Evolutionary conservation across 2,797 vertebrate genomes (phyloP), one percentile per base, ranked within the genome.

Genomic region (Malacoraja senta): DNA sequence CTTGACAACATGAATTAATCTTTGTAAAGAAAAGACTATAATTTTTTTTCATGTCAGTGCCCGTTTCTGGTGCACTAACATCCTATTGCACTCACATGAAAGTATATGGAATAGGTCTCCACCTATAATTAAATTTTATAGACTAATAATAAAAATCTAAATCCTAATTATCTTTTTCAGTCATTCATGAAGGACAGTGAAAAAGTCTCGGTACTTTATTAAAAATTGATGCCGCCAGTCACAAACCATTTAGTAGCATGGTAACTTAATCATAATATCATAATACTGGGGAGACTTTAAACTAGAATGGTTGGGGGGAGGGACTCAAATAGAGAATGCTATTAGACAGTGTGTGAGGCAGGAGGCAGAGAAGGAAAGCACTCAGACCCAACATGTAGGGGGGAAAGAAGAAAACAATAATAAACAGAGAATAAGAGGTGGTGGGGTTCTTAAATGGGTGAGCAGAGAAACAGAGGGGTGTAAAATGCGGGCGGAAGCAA

Each of bases 81-180:
- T 63, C 71, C 71, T 38, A 76, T 26, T 29, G 26, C 21, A 92
- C 4, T 53, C 32, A 12, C 0, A 53, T 29, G 35, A 53, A 76
- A 53, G 68, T 92, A 71, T 53, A 26, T 92, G 71, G 90, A 92
- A 53, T 92, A 53, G 35, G 24, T 13, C 13, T 88, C 13, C 32
- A 13, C 9, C 72, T 76, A 76, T 53, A 92, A 92, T 92, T 92
- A 58, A 92, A 92, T 76, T 53, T 17, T 21, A 76, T 32, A 53
- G 15, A 92, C 68, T 92, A 58, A 92, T 76, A 74, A 76, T 53
- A 29, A 92, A 58, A 92, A 53, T 44, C 88, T 38, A 91, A 91
- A 38, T 24, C 38, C 88, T 91, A 65, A 74, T 91, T 24, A 26
- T 74, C 53, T 92, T 74, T 38, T 92, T 92, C 68, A 53, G 53